phyloP scores from a whole-genome alignment of 2,888 invertebrate genomes.

The Lithophane socia region DNA sequence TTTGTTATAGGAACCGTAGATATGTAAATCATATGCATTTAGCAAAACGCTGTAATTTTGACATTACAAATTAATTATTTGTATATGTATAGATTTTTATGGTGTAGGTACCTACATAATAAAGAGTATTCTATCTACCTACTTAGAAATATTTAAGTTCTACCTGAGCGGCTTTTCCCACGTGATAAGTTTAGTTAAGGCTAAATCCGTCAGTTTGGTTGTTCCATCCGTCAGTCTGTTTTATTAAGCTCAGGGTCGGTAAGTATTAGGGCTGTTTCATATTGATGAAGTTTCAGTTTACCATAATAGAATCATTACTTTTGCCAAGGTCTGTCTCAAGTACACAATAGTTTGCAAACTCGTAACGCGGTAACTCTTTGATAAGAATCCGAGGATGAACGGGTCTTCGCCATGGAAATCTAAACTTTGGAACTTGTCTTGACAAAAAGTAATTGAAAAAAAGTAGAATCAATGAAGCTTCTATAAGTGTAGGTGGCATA shows the following conservation, averaged over 20 bases:
- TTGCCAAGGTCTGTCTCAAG: conserved; percentile 19
- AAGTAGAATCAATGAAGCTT: background rate
- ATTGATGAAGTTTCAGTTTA: conserved; percentile 37
- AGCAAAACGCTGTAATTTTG: too few species aligned
- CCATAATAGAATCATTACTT: conserved; percentile 37
- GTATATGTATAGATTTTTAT: too few species aligned
- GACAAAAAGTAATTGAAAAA: background rate
- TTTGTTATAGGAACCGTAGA: too few species aligned
- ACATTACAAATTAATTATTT: too few species aligned
- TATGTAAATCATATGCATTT: too few species aligned
- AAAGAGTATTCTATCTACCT: background rate
- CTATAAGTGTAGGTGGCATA: background rate
- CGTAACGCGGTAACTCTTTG: background rate
- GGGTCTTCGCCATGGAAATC: background rate
- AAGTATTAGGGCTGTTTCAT: conserved; percentile 14
- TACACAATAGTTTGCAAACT: background rate
- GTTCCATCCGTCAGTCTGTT: background rate
- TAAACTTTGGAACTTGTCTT: background rate
- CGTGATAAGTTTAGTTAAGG: background rate
- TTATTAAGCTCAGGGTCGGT: conserved; percentile 11
- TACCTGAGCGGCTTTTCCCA: background rate
- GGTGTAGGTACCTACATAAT: background rate
- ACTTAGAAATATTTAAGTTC: background rate
- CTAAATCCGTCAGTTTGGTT: background rate
- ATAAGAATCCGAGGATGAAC: background rate